These are phyloP conservation scores for Drosophila picticornis DNA, from an alignment of 2,888 invertebrate genomes.

Conservation along the genomic window DNA sequence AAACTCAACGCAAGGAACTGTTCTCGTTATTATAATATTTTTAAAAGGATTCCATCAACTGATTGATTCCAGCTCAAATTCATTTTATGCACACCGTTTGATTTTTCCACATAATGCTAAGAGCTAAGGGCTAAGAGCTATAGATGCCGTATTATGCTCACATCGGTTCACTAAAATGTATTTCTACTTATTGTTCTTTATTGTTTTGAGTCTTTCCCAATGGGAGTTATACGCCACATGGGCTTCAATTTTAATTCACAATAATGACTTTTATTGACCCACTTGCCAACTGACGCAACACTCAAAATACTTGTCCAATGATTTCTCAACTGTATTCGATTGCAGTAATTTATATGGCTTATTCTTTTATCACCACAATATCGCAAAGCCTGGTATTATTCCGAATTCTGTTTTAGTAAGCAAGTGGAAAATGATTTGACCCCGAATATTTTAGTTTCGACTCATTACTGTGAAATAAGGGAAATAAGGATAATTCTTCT, in stretches of 20 bases:
- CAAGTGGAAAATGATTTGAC: neutral
- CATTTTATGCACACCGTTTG: slow-evolving; percentile 25
- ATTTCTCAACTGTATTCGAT: slow-evolving; percentile 8
- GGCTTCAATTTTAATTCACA: slow-evolving; percentile 23
- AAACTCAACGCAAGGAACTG: slow-evolving; percentile 16
- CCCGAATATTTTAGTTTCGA: neutral
- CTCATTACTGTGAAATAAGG: neutral
- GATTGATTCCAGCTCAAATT: slow-evolving; percentile 56
- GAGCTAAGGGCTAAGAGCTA: slow-evolving; percentile 11
- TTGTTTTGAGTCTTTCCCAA: slow-evolving; percentile 20
- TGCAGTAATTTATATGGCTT: neutral
- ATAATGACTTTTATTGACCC: slow-evolving; percentile 30
- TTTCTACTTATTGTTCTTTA: slow-evolving; percentile 38
- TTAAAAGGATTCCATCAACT: slow-evolving; percentile 72
- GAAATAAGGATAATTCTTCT: neutral
- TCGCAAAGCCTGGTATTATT: neutral
- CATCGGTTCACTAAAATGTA: slow-evolving; percentile 33
- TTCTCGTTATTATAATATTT: slow-evolving; percentile 60
- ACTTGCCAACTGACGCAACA: slow-evolving; percentile 13
- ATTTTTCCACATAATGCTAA: slow-evolving; percentile 15
- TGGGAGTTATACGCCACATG: neutral
- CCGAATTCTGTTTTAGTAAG: neutral
- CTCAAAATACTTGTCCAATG: slow-evolving; percentile 4
- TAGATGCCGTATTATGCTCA: slow-evolving; percentile 35
- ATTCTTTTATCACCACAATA: neutral